Percentiles rank a stretch among this genome's conserved stretches.
These are phyloP conservation scores for Hozukius guyotensis DNA, from an alignment of 2,797 vertebrate species.

Conservation along the genomic window DNA sequence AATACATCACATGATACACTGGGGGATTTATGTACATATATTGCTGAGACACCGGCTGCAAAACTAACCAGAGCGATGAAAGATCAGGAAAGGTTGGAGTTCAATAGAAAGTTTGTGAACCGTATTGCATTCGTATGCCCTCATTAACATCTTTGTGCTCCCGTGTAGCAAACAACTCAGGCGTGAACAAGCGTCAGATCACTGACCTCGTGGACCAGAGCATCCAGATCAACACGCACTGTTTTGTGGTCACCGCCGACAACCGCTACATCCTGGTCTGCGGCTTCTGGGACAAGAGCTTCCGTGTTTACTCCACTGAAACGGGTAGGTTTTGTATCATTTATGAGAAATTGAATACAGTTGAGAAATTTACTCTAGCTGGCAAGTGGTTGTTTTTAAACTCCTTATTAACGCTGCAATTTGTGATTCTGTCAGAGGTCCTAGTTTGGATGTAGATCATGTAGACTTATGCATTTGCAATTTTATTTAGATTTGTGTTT, in stretches of 20 bases:
- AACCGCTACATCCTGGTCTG: constrained; percentile 99
- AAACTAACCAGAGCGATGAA: background rate
- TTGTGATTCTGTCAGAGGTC: background rate
- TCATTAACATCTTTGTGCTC: constrained; percentile 7
- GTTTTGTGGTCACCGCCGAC: constrained; percentile 99
- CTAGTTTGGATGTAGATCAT: background rate
- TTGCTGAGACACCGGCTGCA: background rate
- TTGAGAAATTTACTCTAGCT: background rate
- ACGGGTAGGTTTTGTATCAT: constrained; percentile 84
- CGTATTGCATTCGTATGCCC: background rate
- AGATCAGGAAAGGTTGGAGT: background rate
- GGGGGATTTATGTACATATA: background rate
- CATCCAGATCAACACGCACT: constrained; percentile 99
- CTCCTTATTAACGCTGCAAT: background rate
- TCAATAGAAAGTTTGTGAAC: background rate
- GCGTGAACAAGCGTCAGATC: constrained; percentile 97
- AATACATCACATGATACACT: background rate
- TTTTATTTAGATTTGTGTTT: background rate
- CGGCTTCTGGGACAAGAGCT: constrained; percentile 99
- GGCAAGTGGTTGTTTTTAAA: background rate
- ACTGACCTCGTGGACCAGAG: constrained; percentile 99
- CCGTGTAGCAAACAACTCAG: constrained; percentile 92
- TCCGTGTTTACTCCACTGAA: constrained; percentile 98
- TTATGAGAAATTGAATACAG: background rate
- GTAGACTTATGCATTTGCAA: background rate